A percentile compares a stretch with the other conserved stretches of the same genome.
Evolutionary conservation across 2,888 invertebrate species (phyloP).

Genomic region (Diabrotica balteata): DNA sequence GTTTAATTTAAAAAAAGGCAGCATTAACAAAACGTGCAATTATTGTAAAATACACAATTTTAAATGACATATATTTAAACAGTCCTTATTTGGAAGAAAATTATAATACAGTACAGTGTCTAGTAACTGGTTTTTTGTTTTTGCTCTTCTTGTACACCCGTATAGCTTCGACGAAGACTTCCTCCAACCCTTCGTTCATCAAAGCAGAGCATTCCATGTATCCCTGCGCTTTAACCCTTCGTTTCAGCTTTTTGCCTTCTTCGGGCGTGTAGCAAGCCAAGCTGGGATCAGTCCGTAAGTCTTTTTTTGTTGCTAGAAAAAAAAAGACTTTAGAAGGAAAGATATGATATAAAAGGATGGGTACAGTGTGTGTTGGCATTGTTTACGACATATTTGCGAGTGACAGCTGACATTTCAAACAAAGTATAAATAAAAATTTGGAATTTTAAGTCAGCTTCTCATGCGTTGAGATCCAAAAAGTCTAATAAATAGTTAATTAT

Average conservation of each 20-base stretch:
- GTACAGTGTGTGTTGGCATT: too few species aligned
- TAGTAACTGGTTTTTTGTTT: slow-evolving; percentile 40
- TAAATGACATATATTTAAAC: too few species aligned
- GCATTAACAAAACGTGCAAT: too few species aligned
- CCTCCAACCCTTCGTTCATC: slow-evolving; percentile 52
- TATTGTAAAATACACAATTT: too few species aligned
- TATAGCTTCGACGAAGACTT: slow-evolving; percentile 56
- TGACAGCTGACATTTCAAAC: too few species aligned
- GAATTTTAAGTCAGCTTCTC: too few species aligned
- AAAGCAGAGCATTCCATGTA: slow-evolving; percentile 59
- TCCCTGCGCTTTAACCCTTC: slow-evolving; percentile 58
- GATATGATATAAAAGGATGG: not conserved
- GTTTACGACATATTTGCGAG: too few species aligned
- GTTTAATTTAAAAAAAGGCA: too few species aligned
- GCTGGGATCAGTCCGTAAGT: slow-evolving; percentile 69
- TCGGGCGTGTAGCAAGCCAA: slow-evolving; percentile 69
- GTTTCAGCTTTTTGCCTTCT: slow-evolving; percentile 82
- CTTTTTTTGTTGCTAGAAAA: slow-evolving; percentile 78
- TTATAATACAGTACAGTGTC: slow-evolving; percentile 39
- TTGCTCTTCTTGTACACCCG: slow-evolving; percentile 48
- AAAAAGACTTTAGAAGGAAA: slow-evolving; percentile 3
- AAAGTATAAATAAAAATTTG: too few species aligned
- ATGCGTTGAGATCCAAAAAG: too few species aligned
- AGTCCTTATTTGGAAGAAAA: too few species aligned
- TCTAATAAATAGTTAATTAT: too few species aligned